Conservation (phyloP, 2,888 invertebrate species). For the Scaptomyza tumidula region DNA sequence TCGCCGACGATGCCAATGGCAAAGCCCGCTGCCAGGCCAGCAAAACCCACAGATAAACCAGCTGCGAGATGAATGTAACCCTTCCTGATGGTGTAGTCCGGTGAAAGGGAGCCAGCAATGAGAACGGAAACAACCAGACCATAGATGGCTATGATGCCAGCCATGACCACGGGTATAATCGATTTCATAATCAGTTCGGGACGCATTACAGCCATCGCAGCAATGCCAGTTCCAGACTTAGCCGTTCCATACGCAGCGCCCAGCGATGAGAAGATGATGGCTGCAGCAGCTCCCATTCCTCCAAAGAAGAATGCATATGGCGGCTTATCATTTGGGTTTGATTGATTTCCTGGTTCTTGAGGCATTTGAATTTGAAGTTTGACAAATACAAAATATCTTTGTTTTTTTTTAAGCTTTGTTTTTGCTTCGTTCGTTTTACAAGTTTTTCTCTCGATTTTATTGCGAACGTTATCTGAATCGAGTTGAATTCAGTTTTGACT, state of each 20-base stretch:
- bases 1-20: slow-evolving; percentile 92
- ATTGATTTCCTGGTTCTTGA: not conserved
- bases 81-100: slow-evolving; percentile 87
- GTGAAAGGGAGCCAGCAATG: slow-evolving; percentile 89
- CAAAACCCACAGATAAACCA: slow-evolving; percentile 97
- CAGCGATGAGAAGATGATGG: slow-evolving; percentile 98
- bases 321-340: slow-evolving; percentile 41
- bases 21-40: slow-evolving; percentile 96
- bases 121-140: slow-evolving; percentile 99
- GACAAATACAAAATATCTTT: not conserved
- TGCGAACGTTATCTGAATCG: slow-evolving; percentile 1
- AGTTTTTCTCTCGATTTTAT: not conserved
- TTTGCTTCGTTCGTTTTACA: too few relatives aligned
- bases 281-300: slow-evolving; percentile 95
- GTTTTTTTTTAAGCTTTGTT: not conserved
- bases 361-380: slow-evolving; percentile 10
- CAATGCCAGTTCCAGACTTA: slow-evolving; percentile 83
- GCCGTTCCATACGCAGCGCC: slow-evolving; percentile 85
- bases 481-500: slow-evolving; percentile 1
- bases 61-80: slow-evolving; percentile 99
- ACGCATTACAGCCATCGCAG: slow-evolving; percentile 99
- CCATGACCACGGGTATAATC: slow-evolving; percentile 99
- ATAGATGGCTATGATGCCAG: slow-evolving; percentile 99
- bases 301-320: slow-evolving; percentile 67
- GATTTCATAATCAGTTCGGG: slow-evolving; percentile 95